A percentile compares a stretch with the other conserved stretches of the same genome.
Conservation (phyloP, 53 echinoderm and acorn worm species). For the Arbacia lixula region DNA sequence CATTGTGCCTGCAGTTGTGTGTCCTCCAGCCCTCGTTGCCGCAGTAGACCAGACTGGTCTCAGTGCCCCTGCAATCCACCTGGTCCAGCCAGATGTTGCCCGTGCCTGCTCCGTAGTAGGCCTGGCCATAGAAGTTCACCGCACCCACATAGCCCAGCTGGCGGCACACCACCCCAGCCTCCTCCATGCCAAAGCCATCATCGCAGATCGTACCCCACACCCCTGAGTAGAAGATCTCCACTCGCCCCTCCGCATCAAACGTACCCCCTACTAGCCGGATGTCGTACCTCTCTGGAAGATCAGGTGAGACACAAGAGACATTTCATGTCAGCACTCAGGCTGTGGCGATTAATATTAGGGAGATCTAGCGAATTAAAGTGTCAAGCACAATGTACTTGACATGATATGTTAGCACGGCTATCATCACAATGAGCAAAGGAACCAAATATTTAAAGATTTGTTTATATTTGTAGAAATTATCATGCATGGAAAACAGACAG, state of each 20-base stretch:
- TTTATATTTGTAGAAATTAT: too few relatives aligned
- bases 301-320: too few relatives aligned
- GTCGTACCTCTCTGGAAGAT: slow-evolving; percentile 17
- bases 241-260: slow-evolving; percentile 25
- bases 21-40: slow-evolving; percentile 33
- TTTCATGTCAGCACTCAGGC: too few relatives aligned
- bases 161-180: slow-evolving; percentile 18
- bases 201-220: slow-evolving; percentile 35
- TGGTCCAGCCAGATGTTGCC: slow-evolving; percentile 44
- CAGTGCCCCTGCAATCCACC: slow-evolving; percentile 53
- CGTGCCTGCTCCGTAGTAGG: slow-evolving; percentile 8
- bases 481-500: too few relatives aligned
- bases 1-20: slow-evolving; percentile 20
- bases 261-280: slow-evolving; percentile 11
- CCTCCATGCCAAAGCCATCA: slow-evolving; percentile 34
- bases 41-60: slow-evolving; percentile 50
- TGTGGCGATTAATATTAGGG: too few relatives aligned
- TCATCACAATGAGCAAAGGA: too few relatives aligned
- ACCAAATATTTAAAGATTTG: too few relatives aligned
- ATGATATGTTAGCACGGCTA: too few relatives aligned
- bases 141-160: slow-evolving; percentile 45
- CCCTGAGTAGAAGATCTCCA: slow-evolving; percentile 29
- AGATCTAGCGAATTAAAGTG: too few relatives aligned
- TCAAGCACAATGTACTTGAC: too few relatives aligned
- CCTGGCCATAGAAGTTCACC: neutral